Base-by-base conservation (phyloP, 2,113 vertebrate genomes). In the Engystomops pustulosus region DNA sequence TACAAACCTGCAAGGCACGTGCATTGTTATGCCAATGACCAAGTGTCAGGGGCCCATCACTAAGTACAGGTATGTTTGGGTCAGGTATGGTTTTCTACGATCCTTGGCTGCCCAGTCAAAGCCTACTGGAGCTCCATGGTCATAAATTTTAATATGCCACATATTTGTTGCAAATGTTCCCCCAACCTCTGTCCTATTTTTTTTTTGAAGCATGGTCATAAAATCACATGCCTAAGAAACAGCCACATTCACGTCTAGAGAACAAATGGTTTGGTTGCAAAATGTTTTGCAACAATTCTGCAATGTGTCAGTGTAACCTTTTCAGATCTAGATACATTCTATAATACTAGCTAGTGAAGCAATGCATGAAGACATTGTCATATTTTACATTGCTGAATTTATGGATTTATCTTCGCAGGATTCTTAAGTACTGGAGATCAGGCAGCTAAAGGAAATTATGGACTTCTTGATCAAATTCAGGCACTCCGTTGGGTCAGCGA, bases 351-450 rank as follows among this genome's bases (percentile, higher is more conserved):
- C 15, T 17, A 17, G 17, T 49, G 2, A 18, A 18, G 15, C 1
- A 49, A 2, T 47, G 6, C 10, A 47, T 47, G 44, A 12, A 47
- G 14, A 47, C 44, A 47, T 47, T 8, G 38, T 41, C 10, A 41
- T 2, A 41, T 6, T 41, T 5, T 41, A 41, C 38, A 41, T 5
- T 41, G 38, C n/a, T n/a, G n/a, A n/a, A n/a, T n/a, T n/a, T n/a
- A 6, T 17, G 15, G 20, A 53, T n/a, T 62, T 62, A 1, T 60
- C n/a, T 84, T 68, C 36, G 17, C 91, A 99, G 98, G 98, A 23
- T 99, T 99, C 91, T 95, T 99, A 89, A 99, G 98, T 86, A 99
- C 98, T 0, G 98, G 98, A 0, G 98, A 99, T 92, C 98, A 99
- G 92, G 98, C 98, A 36, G 98, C 98, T 83, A 99, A 99, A 90